Conservation (phyloP, 2,113 vertebrate genomes). For the Chelonoidis abingdonii region DNA sequence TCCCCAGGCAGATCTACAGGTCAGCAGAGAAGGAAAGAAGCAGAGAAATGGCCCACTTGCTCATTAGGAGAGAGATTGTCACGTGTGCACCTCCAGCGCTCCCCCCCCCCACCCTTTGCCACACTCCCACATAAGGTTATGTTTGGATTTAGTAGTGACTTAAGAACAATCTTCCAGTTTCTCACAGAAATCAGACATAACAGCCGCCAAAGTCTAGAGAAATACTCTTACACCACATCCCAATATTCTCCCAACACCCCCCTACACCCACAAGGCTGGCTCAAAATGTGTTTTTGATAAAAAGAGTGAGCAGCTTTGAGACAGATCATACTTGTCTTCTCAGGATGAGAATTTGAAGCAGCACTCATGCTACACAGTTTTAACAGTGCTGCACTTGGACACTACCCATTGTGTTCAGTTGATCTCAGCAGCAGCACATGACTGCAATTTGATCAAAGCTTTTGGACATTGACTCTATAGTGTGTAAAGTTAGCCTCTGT, state of each 20-base stretch:
- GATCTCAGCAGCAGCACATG: background rate
- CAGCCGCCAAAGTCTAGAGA: background rate
- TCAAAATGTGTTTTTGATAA: background rate
- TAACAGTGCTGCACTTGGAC: background rate
- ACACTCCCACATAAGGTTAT: background rate
- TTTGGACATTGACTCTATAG: background rate
- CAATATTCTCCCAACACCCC: too few species aligned
- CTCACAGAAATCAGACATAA: background rate
- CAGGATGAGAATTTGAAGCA: background rate
- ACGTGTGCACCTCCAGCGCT: background rate
- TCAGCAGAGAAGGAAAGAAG: background rate
- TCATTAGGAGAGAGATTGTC: background rate
- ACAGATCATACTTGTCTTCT: background rate
- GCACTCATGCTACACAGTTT: background rate
- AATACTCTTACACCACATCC: background rate
- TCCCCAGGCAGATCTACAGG: background rate
- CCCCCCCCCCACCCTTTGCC: accelerated
- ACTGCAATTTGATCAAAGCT: background rate
- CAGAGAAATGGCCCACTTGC: background rate
- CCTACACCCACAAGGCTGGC: background rate
- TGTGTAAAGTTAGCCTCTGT: background rate
- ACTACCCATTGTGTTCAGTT: background rate
- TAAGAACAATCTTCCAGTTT: background rate
- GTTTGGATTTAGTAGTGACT: background rate
- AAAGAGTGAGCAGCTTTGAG: accelerated